Evolutionary conservation across 1,140 invertebrate genomes (phyloP).

Genomic region (Bursaphelenchus mucronatus): DNA sequence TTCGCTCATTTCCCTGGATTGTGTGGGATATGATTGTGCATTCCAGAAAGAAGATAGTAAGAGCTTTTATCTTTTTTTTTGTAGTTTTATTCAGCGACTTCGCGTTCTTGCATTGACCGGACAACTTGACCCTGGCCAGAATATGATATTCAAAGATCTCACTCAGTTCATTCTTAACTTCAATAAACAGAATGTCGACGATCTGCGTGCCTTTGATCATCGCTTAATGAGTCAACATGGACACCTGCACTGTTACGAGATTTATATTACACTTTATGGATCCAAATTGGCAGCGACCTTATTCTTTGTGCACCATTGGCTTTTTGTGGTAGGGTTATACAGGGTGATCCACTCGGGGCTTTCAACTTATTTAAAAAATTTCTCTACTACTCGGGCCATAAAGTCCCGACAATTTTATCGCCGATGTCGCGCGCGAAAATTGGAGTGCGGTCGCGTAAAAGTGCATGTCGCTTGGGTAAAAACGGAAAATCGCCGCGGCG

Average conservation of each 20-base stretch:
- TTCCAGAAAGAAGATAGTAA: constrained; percentile 7
- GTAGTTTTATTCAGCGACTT: not conserved
- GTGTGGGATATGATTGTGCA: constrained; percentile 42
- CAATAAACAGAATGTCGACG: not conserved
- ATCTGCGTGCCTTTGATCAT: not conserved
- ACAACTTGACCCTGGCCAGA: not conserved
- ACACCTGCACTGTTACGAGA: not conserved
- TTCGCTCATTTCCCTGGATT: constrained; percentile 41
- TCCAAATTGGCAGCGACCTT: not conserved
- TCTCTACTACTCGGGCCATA: too few relatives aligned
- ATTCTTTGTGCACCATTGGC: not conserved
- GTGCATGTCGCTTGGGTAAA: too few relatives aligned
- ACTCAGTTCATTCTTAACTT: not conserved
- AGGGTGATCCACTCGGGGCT: too few relatives aligned
- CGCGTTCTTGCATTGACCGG: not conserved
- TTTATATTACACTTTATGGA: not conserved
- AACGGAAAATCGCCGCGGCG: too few relatives aligned
- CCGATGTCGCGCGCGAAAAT: too few relatives aligned
- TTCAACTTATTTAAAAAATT: too few relatives aligned
- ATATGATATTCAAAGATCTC: not conserved
- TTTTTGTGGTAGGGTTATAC: not conserved
- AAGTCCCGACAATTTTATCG: too few relatives aligned
- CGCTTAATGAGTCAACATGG: not conserved
- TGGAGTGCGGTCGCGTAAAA: too few relatives aligned
- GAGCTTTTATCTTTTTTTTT: not conserved